phyloP scores from a whole-genome alignment of 1,140 invertebrate species.

The Cepaea nemoralis region DNA sequence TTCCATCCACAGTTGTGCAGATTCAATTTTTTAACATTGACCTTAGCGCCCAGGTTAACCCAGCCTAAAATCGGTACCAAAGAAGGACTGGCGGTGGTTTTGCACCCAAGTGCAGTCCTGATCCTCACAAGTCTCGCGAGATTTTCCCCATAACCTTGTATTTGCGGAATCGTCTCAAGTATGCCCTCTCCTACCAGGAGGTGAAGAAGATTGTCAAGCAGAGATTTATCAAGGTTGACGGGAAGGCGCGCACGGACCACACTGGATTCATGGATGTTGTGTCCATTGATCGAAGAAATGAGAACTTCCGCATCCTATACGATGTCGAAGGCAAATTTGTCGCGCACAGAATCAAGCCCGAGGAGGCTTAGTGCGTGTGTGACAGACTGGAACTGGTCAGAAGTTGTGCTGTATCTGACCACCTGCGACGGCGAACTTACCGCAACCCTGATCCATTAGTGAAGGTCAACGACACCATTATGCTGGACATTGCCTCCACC shows the following conservation, averaged over 20 bases:
- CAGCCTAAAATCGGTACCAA: too few relatives aligned
- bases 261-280: conserved; percentile 96
- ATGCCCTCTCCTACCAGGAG: conserved; percentile 96
- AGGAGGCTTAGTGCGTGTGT: conserved; percentile 99
- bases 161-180: conserved; percentile 96
- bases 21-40: too few relatives aligned
- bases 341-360: conserved; percentile 94
- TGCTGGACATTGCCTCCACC: conserved; percentile 91
- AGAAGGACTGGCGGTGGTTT: too few relatives aligned
- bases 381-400: conserved; percentile 84
- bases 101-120: conserved; percentile 94
- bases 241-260: conserved; percentile 96
- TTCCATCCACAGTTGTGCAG: too few relatives aligned
- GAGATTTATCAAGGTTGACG: conserved; percentile 97
- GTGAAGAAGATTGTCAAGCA: conserved; percentile 99
- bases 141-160: conserved; percentile 97
- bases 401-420: conserved; percentile 94
- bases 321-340: conserved; percentile 99
- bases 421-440: conserved; percentile 98
- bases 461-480: conserved; percentile 97
- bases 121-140: conserved; percentile 97
- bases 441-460: conserved; percentile 98
- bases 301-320: conserved; percentile 97
- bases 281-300: conserved; percentile 96
- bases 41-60: too few relatives aligned